Conservation (phyloP, 2,797 vertebrate species). For the Valencia hispanica region DNA sequence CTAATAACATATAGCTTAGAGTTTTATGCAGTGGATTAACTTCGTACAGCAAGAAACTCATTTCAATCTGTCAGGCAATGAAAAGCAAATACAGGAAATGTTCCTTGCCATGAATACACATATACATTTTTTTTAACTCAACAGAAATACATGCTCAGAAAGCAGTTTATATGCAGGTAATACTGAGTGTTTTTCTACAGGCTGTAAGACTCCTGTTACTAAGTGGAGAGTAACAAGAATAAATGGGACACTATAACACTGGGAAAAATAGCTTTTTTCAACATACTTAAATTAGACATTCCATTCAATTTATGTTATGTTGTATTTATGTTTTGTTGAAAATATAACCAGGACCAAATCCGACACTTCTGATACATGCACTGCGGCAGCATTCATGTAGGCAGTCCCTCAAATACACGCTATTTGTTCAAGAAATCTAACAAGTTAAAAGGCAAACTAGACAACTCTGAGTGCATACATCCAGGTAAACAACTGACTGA, state of each 20-base stretch:
- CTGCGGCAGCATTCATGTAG: not conserved
- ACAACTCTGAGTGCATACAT: not conserved
- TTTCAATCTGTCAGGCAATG: conserved; percentile 25
- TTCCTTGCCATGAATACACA: conserved; percentile 19
- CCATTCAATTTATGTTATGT: not conserved
- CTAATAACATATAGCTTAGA: not conserved
- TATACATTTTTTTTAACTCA: conserved; percentile 29
- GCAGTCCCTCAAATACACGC: not conserved
- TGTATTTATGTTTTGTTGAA: not conserved
- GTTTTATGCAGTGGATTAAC: not conserved
- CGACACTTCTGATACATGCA: not conserved
- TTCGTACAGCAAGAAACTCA: not conserved
- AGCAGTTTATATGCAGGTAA: conserved; percentile 20
- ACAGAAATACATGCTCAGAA: conserved; percentile 10
- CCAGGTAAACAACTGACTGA: not conserved
- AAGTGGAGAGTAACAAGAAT: not conserved
- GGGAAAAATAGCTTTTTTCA: not conserved
- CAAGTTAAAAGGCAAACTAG: no score
- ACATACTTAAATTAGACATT: conserved; percentile 7
- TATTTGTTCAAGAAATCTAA: not conserved
- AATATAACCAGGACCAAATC: not conserved
- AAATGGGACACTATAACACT: not conserved
- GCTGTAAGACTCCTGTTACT: conserved; percentile 5
- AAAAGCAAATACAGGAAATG: conserved; percentile 24
- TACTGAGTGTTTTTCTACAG: conserved; percentile 4